A percentile compares a stretch with the other conserved stretches of the same genome.
Conservation (phyloP, 1,140 invertebrate genomes). For the Macrostomum lignano region DNA sequence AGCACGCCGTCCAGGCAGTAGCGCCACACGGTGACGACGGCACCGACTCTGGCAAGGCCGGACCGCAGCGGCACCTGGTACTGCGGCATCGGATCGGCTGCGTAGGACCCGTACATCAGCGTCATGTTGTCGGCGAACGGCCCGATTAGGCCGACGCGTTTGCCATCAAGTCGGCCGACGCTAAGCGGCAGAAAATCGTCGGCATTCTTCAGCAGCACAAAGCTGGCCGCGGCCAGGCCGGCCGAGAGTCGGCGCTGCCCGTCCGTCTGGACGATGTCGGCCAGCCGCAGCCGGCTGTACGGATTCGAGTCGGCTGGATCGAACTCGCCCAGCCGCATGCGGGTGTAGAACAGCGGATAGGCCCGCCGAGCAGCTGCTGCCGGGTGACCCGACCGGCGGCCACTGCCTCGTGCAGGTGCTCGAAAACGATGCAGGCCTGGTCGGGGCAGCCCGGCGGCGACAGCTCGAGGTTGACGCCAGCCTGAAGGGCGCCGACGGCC, state of each 20-base stretch:
- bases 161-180: slow-evolving; percentile 2
- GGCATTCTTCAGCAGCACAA: slow-evolving; percentile 7
- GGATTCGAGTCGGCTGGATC: slow-evolving; percentile 10
- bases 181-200: slow-evolving; percentile 6
- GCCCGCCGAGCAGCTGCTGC: too few relatives aligned
- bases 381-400: too few relatives aligned
- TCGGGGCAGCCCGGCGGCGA: slow-evolving; percentile 8
- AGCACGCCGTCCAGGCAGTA: not conserved
- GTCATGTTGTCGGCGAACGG: slow-evolving; percentile 20
- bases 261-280: slow-evolving; percentile 4
- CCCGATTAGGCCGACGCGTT: slow-evolving; percentile 11
- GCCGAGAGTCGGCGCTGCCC: slow-evolving; percentile 1
- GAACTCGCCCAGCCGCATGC: slow-evolving; percentile 10
- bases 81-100: slow-evolving; percentile 11
- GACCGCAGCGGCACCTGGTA: slow-evolving; percentile 14
- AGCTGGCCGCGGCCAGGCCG: slow-evolving; percentile 7
- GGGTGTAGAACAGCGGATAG: slow-evolving; percentile 9
- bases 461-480: slow-evolving; percentile 19
- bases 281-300: not conserved
- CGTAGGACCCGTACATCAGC: slow-evolving; percentile 18
- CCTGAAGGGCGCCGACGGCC: slow-evolving; percentile 15
- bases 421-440: too few relatives aligned
- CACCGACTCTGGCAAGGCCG: too few relatives aligned
- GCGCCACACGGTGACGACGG: too few relatives aligned
- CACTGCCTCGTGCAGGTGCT: too few relatives aligned